Evolutionary conservation across 2,888 invertebrate genomes (phyloP), one percentile per base, ranked within the genome.

Genomic region (Ennomos quercinarius): DNA sequence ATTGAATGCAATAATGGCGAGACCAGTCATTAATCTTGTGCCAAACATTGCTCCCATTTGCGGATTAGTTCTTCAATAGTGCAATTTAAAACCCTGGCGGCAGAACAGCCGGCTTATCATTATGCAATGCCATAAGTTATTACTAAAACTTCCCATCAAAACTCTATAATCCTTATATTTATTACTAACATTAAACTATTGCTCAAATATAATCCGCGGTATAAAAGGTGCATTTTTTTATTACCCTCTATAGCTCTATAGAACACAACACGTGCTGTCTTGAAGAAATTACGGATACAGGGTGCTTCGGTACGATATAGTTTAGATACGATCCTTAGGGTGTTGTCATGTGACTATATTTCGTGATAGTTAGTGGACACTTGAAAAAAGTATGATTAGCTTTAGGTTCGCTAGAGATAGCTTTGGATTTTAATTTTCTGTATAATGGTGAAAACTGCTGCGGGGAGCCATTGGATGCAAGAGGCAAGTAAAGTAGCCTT

Each of bases 251-350:
- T 81, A 42, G 42, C 43, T 46, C 78, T 71, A 81, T 81, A 81
- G 78, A 81, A 77, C 65, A 66, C 35, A 64, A 88, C 91, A 91
- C 90, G 91, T 91, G 91, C 89, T 85, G 79, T 78, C 78, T 80
- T 78, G 64, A 80, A 83, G 82, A 83, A 84, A 87, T 85, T 83
- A 84, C 80, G 78, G 72, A 76, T 69, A 71, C 70, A 64, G 63
- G 70, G 69, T 72, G 71, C 71, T 81, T 80, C 74, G 73, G 72
- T 77, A 71, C 74, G 73, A 72, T 77, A 71, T 78, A 80, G 77
- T 83, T 81, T 77, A 72, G 76, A 78, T 78, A 77, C 78, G 77
- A 78, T 52, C 50, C 72, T 77, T 78, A 76, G 78, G 79, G 77
- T 75, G 71, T 57, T 65, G 70, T 80, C 58, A 10, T 70, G 81